Percentiles rank a stretch among this genome's conserved stretches.
Conservation (phyloP, 2,113 vertebrate species). For the Eulemur macaco region DNA sequence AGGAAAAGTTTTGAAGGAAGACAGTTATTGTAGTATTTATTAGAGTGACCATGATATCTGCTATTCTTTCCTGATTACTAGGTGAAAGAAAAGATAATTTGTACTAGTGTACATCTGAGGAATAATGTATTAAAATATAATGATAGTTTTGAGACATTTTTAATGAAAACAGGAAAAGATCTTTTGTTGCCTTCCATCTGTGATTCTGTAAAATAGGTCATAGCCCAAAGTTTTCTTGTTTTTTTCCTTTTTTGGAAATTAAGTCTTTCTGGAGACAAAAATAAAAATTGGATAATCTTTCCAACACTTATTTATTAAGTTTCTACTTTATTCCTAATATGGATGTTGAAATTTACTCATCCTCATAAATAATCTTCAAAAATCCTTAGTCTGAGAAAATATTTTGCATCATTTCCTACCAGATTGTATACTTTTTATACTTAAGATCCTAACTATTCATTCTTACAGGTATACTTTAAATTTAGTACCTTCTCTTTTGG, state of each 20-base stretch:
- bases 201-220: neutral
- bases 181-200: neutral
- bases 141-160: neutral
- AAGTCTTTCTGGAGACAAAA: neutral
- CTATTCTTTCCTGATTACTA: neutral
- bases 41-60: neutral
- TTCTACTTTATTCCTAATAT: neutral
- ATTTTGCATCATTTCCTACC: neutral
- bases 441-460: neutral
- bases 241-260: neutral
- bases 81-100: neutral
- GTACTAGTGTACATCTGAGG: neutral
- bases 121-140: neutral
- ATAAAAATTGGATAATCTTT: neutral
- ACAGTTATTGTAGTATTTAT: neutral
- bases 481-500: neutral
- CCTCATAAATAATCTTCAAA: neutral
- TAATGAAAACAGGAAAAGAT: neutral
- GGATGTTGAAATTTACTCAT: neutral
- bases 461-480: neutral
- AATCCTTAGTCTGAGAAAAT: neutral
- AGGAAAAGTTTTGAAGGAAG: neutral
- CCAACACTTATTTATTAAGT: neutral
- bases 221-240: neutral
- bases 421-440: neutral